phyloP scores from a whole-genome alignment of 2,113 vertebrate genomes.

The Mustela nigripes region DNA sequence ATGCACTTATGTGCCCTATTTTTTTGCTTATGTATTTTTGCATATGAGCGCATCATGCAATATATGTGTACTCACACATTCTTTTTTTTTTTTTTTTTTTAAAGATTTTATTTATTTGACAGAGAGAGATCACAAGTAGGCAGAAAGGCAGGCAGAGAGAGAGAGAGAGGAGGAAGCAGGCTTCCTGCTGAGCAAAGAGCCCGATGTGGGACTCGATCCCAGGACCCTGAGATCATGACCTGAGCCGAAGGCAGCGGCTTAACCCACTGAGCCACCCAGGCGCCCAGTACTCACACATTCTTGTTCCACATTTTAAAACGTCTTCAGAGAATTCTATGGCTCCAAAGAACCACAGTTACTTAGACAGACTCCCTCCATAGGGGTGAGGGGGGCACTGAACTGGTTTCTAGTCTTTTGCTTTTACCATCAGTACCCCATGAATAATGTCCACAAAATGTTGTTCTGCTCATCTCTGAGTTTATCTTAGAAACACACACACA shows the following conservation, averaged over 20 bases:
- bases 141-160: too few relatives aligned
- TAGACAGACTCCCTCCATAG: not conserved
- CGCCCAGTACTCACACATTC: fast-evolving
- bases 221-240: too few relatives aligned
- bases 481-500: not conserved
- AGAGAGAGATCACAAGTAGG: too few relatives aligned
- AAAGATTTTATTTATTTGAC: too few relatives aligned
- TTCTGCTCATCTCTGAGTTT: not conserved
- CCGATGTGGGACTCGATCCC: too few relatives aligned
- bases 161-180: too few relatives aligned
- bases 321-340: not conserved
- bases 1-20: fast-evolving
- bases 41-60: not conserved
- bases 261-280: too few relatives aligned
- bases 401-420: not conserved
- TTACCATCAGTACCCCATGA: not conserved
- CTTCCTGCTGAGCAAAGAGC: too few relatives aligned
- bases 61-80: fast-evolving
- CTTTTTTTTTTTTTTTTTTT: too few relatives aligned
- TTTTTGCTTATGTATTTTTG: not conserved
- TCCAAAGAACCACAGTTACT: not conserved
- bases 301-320: not conserved
- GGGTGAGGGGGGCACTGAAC: not conserved
- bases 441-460: not conserved
- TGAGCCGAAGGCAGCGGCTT: too few relatives aligned